These are phyloP conservation scores for Kryptolebias ocellatus DNA, from an alignment of 2,797 vertebrate species.

Conservation along the genomic window DNA sequence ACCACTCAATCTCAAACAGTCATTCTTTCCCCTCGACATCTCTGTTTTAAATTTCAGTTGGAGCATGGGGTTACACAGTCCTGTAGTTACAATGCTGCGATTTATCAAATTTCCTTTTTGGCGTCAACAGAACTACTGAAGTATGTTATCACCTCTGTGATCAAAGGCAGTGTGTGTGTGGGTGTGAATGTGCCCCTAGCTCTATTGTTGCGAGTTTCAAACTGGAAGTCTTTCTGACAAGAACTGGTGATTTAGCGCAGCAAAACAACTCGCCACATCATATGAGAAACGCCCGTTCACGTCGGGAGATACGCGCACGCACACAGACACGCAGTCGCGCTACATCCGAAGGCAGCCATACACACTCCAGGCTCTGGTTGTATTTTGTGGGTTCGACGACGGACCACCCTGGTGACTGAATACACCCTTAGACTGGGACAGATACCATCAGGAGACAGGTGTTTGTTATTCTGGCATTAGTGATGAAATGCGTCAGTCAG, in stretches of 20 bases:
- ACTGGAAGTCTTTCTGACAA: conserved; percentile 64
- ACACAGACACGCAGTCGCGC: background rate
- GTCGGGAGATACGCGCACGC: conserved; percentile 16
- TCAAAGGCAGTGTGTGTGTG: conserved; percentile 65
- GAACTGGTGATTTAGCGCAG: conserved; percentile 67
- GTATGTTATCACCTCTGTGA: conserved; percentile 66
- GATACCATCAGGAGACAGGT: conserved; percentile 64
- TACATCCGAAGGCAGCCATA: conserved; percentile 24
- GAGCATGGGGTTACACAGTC: conserved; percentile 57
- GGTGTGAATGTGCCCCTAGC: conserved; percentile 74
- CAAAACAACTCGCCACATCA: conserved; percentile 73
- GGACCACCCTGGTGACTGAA: conserved; percentile 73
- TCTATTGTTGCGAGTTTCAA: conserved; percentile 67
- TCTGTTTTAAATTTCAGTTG: conserved; percentile 60
- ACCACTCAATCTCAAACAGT: conserved; percentile 41
- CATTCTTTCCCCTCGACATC: conserved; percentile 39
- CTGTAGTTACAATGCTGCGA: conserved; percentile 66
- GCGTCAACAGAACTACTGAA: conserved; percentile 66
- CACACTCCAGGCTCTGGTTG: conserved; percentile 39
- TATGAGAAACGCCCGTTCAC: conserved; percentile 54
- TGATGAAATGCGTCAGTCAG: conserved; percentile 52
- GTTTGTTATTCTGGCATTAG: conserved; percentile 43
- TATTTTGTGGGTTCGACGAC: conserved; percentile 29
- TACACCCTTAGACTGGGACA: conserved; percentile 52
- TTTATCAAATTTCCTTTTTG: conserved; percentile 72